A percentile compares a stretch with the other conserved stretches of the same genome.
Evolutionary conservation across 2,888 invertebrate species (phyloP).

Genomic region (Artemia sinica): DNA sequence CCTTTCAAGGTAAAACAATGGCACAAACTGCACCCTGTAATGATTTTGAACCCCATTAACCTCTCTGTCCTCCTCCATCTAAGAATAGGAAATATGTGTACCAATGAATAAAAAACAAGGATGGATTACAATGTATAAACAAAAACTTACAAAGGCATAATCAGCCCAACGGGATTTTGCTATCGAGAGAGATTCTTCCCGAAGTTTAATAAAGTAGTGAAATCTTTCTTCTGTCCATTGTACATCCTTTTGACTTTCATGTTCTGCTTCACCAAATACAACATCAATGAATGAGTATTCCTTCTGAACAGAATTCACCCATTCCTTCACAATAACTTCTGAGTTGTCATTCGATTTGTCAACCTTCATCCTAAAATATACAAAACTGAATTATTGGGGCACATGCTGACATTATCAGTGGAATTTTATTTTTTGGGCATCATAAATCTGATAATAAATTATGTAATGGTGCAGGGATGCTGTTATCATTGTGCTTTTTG

Average conservation of each 20-base stretch:
- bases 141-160: constrained; percentile 55
- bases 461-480: too few relatives aligned
- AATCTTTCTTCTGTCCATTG: constrained; percentile 63
- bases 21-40: too few relatives aligned
- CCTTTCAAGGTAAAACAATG: too few relatives aligned
- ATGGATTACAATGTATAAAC: background rate
- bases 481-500: too few relatives aligned
- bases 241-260: constrained; percentile 34
- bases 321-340: constrained; percentile 48
- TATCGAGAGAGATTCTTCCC: constrained; percentile 53
- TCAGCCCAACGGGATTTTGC: constrained; percentile 70
- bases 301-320: constrained; percentile 44
- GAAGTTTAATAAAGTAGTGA: constrained; percentile 54
- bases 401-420: too few relatives aligned
- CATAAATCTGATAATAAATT: too few relatives aligned
- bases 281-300: constrained; percentile 42
- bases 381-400: too few relatives aligned
- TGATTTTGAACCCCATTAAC: too few relatives aligned
- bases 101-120: background rate
- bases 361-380: constrained; percentile 52
- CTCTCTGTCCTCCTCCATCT: background rate
- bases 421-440: too few relatives aligned
- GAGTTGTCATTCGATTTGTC: constrained; percentile 72
- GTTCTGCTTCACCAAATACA: constrained; percentile 27
- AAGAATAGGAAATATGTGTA: background rate